Evolutionary conservation across 1,140 invertebrate species (phyloP), one percentile per base, ranked within the genome.

Genomic region (Frieseomelitta varia): DNA sequence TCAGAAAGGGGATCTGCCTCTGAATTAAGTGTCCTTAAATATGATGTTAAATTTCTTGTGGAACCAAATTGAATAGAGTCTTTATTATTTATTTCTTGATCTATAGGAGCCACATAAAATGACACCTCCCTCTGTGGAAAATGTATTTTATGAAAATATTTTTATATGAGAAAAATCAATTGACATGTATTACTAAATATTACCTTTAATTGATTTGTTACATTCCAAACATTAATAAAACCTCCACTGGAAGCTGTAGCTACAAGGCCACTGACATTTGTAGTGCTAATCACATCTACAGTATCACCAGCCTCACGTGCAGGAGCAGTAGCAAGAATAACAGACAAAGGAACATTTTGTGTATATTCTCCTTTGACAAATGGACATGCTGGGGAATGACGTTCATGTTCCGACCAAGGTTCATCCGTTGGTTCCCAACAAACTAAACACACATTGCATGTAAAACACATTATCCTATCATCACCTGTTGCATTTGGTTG

Each of bases 401-500:
- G 95, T 94, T 99, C 98, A 92, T 99, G 98, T 93, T 99, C 98
- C 87, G 98, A 98, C 98, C 98, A 99, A 1, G 98, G 98, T 94
- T 99, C 98, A 95, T 99, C 98, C 0, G 98, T 98, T 81, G 98
- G 98, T 94, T 99, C 98, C 98, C 98, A 99, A 94, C 97, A 98
- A 1, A 99, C 98, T 10, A 99, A 95, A 91, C 98, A 99, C 6
- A 99, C 97, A 90, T 97, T 98, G 93, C 98, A 99, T 0, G 97
- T 98, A 93, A 99, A 99, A 93, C 98, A 99, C 97, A 99, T 98
- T 1, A 98, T 98, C 84, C 98, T 95, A 94, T 99, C 98, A 92
- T 99, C 98, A 6, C 98, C 98, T 39, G 96, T 97, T 14, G 97
- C 95, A 83, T 98, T 98, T 1, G 98, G 98, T 91, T 99, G 98